Evolutionary conservation across 2,797 vertebrate genomes (phyloP).

Genomic region (Halcyon chelicuti): DNA sequence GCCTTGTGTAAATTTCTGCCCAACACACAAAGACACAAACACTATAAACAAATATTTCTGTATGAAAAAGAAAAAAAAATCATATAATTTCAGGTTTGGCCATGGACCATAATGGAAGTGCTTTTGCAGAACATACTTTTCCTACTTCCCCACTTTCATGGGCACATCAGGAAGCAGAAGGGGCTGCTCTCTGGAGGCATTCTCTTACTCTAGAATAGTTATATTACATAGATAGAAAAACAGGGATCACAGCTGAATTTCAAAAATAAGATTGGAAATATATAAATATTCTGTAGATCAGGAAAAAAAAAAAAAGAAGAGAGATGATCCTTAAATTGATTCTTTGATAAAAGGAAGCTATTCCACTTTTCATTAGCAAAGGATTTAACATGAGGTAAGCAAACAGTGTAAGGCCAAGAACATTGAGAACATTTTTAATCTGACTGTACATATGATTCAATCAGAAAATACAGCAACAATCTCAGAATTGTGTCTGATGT

Average conservation of each 20-base stretch:
- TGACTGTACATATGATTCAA: not conserved
- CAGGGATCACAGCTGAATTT: not conserved
- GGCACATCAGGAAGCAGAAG: not conserved
- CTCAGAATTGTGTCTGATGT: constrained; percentile 35
- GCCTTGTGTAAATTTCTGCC: not conserved
- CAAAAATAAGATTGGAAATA: not conserved
- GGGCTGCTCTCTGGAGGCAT: not conserved
- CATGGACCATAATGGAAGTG: not conserved
- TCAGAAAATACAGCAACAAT: not conserved
- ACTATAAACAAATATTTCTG: not conserved
- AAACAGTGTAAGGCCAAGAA: not conserved
- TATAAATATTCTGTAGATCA: not conserved
- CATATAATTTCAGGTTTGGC: not conserved
- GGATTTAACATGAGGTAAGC: not conserved
- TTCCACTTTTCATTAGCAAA: not conserved
- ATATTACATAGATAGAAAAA: not conserved
- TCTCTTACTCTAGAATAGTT: not conserved
- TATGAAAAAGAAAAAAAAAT: not conserved
- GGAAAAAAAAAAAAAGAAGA: not conserved
- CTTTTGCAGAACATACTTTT: not conserved
- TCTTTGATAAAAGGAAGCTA: not conserved
- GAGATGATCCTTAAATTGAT: not conserved
- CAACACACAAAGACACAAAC: not conserved
- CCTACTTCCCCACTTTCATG: not conserved
- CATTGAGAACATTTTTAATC: not conserved